These are phyloP conservation scores for Apocheima hispidaria DNA, from an alignment of 2,888 invertebrate genomes.

Conservation along the genomic window DNA sequence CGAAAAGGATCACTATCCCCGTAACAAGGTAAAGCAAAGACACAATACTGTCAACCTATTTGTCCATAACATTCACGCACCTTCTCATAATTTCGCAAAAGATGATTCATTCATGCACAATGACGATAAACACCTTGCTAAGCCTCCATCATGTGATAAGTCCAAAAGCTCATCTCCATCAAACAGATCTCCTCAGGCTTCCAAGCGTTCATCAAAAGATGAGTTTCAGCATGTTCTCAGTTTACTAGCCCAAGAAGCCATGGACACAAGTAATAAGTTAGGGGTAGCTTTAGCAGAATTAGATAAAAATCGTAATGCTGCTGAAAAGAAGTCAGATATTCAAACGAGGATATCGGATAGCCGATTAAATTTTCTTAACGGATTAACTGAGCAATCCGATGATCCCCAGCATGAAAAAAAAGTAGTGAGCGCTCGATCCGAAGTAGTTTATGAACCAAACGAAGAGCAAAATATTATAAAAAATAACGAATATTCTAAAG, in stretches of 20 bases:
- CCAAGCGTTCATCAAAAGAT: conserved; percentile 79
- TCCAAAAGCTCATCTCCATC: conserved; percentile 86
- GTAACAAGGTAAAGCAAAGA: conserved; percentile 84
- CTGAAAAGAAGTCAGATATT: conserved; percentile 74
- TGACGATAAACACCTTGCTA: conserved; percentile 80
- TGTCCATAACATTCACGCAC: conserved; percentile 79
- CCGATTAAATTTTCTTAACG: conserved; percentile 79
- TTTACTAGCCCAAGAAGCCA: conserved; percentile 91
- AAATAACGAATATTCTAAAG: conserved; percentile 61
- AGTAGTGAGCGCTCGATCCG: conserved; percentile 60
- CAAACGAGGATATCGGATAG: conserved; percentile 82
- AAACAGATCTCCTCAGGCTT: conserved; percentile 83
- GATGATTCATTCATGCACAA: conserved; percentile 83
- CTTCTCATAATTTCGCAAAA: conserved; percentile 81
- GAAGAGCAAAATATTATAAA: conserved; percentile 45
- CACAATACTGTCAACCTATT: conserved; percentile 82
- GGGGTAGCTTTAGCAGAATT: conserved; percentile 89
- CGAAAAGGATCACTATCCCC: conserved; percentile 75
- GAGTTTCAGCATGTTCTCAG: conserved; percentile 90
- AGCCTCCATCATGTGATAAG: conserved; percentile 82
- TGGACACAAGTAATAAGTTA: conserved; percentile 90
- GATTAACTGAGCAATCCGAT: conserved; percentile 72
- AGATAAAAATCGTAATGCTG: conserved; percentile 78
- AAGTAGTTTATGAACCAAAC: conserved; percentile 45
- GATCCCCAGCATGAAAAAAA: conserved; percentile 61